phyloP scores from a whole-genome alignment of 2,888 invertebrate species.

The Melanostoma scalare region DNA sequence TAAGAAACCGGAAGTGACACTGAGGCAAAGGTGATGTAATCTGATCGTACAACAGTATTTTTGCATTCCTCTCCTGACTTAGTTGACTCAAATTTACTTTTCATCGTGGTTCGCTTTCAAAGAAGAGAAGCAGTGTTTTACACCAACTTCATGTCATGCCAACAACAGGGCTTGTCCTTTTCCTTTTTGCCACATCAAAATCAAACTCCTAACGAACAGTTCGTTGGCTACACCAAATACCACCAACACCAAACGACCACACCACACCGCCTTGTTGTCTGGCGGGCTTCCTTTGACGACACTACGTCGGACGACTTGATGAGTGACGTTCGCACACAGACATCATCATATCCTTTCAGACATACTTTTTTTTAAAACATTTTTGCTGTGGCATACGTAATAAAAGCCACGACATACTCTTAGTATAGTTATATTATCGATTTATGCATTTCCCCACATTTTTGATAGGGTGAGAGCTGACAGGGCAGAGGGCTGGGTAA shows the following conservation, averaged over 20 bases:
- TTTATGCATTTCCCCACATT: constrained; percentile 35
- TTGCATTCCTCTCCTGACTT: neutral
- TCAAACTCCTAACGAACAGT: constrained; percentile 1
- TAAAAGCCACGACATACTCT: constrained; percentile 56
- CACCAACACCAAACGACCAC: constrained; percentile 8
- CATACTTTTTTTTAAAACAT: constrained; percentile 35
- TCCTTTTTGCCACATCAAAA: constrained; percentile 19
- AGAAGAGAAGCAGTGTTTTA: neutral
- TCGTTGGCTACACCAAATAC: constrained; percentile 8
- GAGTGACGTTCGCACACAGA: constrained; percentile 62
- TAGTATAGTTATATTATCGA: constrained; percentile 43
- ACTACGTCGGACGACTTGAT: constrained; percentile 11
- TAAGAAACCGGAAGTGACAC: constrained; percentile 49
- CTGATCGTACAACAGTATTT: constrained; percentile 42
- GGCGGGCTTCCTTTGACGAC: constrained; percentile 33
- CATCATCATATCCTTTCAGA: constrained; percentile 28
- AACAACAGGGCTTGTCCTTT: constrained; percentile 18
- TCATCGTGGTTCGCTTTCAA: constrained; percentile 13
- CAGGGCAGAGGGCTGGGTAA: neutral
- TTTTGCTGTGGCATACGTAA: constrained; percentile 57
- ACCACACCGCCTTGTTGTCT: constrained; percentile 54
- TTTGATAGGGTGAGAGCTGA: neutral
- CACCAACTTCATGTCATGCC: neutral
- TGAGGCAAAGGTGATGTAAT: constrained; percentile 55
- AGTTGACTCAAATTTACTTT: constrained; percentile 25